A percentile compares a stretch with the other conserved stretches of the same genome.
phyloP scores from a whole-genome alignment of 64 coral and sea anemone species.

The Anthopleura sola region DNA sequence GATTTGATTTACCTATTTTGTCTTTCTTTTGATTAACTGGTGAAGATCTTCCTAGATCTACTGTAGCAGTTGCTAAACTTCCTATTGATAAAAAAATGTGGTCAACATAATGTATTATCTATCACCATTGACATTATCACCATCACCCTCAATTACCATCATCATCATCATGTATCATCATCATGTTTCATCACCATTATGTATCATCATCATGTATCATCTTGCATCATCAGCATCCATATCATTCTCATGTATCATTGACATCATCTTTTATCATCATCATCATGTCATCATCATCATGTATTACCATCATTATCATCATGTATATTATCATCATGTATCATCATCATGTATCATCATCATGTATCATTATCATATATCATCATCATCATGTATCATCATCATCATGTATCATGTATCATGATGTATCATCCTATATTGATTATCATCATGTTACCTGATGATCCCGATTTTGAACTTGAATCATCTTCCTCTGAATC shows the following conservation, averaged over 20 bases:
- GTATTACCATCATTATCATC: not conserved
- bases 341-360: not conserved
- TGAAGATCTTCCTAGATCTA: not conserved
- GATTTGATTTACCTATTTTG: not conserved
- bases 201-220: not conserved
- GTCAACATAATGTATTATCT: too few relatives aligned
- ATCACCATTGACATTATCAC: not conserved
- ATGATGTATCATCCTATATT: not conserved
- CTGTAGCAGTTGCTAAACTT: not conserved
- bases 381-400: not conserved
- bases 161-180: too few relatives aligned
- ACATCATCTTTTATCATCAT: not conserved
- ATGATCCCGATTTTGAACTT: slow-evolving; percentile 57
- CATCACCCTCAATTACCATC: not conserved
- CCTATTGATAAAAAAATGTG: not conserved
- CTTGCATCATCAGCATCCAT: not conserved
- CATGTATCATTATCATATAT: not conserved
- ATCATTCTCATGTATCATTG: not conserved
- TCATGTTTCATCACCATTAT: not conserved
- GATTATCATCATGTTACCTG: not conserved
- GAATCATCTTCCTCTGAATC: slow-evolving; percentile 84
- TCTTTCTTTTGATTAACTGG: not conserved
- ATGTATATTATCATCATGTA: not conserved
- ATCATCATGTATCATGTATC: not conserved
- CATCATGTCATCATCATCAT: not conserved